Percentiles rank a stretch among this genome's conserved stretches.
Evolutionary conservation across 2,113 vertebrate genomes (phyloP).

Genomic region (Falco punctatus): DNA sequence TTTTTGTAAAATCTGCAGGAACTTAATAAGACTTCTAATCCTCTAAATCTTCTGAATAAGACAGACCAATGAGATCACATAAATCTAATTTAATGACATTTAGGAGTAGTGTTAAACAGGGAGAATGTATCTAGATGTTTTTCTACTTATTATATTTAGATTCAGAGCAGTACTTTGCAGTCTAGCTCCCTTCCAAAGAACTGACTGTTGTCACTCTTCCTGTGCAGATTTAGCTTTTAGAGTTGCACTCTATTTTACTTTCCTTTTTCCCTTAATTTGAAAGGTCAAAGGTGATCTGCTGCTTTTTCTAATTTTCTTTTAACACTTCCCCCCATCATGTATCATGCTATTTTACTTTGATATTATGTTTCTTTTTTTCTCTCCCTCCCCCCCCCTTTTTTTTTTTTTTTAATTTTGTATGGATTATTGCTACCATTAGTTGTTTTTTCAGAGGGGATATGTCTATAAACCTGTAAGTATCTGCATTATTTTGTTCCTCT

Average conservation of each 20-base stretch:
- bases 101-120: background rate
- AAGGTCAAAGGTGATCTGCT: background rate
- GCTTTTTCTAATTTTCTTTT: background rate
- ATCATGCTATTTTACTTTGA: constrained; percentile 8
- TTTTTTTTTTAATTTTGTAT: background rate
- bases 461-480: constrained; percentile 86
- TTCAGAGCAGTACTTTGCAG: background rate
- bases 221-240: background rate
- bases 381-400: background rate
- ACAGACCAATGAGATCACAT: background rate
- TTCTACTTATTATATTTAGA: background rate
- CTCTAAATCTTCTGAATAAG: background rate
- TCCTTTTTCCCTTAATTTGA: background rate
- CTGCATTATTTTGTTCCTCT: background rate
- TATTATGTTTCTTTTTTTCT: background rate
- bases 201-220: background rate
- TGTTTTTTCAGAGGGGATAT: constrained; percentile 85
- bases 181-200: background rate
- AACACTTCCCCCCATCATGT: background rate
- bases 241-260: background rate
- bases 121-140: background rate
- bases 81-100: background rate
- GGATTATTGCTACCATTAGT: constrained; percentile 72
- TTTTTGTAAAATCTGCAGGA: background rate
- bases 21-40: background rate